These are phyloP conservation scores for Clamator glandarius DNA, from an alignment of 2,797 vertebrate species.

Conservation along the genomic window DNA sequence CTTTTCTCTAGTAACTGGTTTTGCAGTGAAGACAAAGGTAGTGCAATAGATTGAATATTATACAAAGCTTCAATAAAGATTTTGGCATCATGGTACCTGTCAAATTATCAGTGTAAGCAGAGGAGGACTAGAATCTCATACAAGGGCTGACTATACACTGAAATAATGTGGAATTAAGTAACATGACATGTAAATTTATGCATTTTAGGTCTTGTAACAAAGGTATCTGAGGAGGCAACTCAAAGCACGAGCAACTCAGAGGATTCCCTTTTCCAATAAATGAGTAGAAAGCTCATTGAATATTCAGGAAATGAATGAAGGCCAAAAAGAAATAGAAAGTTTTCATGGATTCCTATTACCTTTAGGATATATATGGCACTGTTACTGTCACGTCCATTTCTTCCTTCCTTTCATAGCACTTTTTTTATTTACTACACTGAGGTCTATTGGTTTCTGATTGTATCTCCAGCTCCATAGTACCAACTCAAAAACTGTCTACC, in stretches of 20 bases:
- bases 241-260: background rate
- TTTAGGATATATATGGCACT: background rate
- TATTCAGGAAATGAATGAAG: background rate
- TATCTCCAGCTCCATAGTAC: background rate
- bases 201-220: background rate
- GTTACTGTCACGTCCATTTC: background rate
- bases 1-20: background rate
- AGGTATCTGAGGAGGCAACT: background rate
- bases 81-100: background rate
- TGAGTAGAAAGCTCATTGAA: background rate
- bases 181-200: background rate
- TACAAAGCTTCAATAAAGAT: background rate
- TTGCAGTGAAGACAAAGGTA: background rate
- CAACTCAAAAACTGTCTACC: background rate
- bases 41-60: background rate
- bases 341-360: background rate
- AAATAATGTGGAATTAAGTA: background rate
- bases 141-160: background rate
- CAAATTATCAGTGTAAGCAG: background rate
- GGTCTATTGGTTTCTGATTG: background rate
- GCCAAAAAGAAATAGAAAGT: background rate
- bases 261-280: background rate
- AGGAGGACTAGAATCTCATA: background rate
- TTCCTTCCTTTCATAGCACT: background rate
- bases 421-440: background rate